Evolutionary conservation across 2,113 vertebrate species (phyloP), one percentile per base, ranked within the genome.

Genomic region (Aldabrachelys gigantea): DNA sequence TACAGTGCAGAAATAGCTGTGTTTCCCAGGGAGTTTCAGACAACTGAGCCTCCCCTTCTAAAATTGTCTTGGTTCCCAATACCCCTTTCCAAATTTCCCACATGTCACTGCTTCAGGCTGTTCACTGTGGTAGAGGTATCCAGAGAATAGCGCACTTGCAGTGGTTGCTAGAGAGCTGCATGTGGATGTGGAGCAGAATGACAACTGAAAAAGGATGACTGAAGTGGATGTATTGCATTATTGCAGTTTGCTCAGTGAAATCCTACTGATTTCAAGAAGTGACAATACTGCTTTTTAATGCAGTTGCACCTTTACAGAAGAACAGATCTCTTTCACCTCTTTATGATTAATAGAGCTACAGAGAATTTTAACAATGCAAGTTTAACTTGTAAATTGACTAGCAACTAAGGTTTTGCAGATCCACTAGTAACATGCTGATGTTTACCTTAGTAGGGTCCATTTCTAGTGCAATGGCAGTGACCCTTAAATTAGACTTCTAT

Each of bases 101-200:
- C 21, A 25, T 17, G 38, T 2, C 50, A 82, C 80, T 59, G 4
- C 38, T 87, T 50, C 83, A 38, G 82, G 16, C 10, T 80, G 44
- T 21, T 1, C 47, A 76, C 49, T 10, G 1, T 21, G 22, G 9
- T 1, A 57, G 88, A 88, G 35, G 76, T 38, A 85, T 27, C 10
- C 35, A 3, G 5, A 12, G 31, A 38, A 5, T 0, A 4, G 14
- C 14, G 27, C 19, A 69, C 31, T 35, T 16, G 0, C 1, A 52
- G 31, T 19, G 11, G 24, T 47, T 31, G 1, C 1, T 16, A 6
- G 57, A 31, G 27, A 82, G 22, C 1, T 72, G 17, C 0, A 0
- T 22, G 10, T 29, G 11, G 41, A 78, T 62, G 84, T 8, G 31
- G 29, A 41, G 62, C 31, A 57, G 57, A 85, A 29, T 1, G 12